These are phyloP conservation scores for Syrista parreyssii DNA, from an alignment of 2,888 invertebrate species.

Conservation along the genomic window DNA sequence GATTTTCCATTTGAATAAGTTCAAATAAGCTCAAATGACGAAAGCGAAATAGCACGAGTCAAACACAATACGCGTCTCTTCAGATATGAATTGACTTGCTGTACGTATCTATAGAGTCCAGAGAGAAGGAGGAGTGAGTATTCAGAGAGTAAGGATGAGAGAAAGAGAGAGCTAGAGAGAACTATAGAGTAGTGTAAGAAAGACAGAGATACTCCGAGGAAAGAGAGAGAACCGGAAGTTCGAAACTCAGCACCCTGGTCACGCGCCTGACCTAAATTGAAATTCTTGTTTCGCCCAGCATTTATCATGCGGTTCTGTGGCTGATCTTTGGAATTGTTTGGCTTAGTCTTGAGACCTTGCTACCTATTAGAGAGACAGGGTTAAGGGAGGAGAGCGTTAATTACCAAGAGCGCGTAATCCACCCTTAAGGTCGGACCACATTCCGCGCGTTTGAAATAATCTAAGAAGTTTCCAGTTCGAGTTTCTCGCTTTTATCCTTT, in stretches of 20 bases:
- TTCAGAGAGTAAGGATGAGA: neutral
- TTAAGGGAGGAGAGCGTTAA: conserved; percentile 13
- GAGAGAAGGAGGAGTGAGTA: neutral
- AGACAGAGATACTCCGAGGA: too few species aligned
- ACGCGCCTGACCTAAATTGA: conserved; percentile 54
- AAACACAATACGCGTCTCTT: conserved; percentile 8
- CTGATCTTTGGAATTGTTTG: conserved; percentile 26
- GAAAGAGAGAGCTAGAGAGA: neutral
- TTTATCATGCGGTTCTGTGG: conserved; percentile 42
- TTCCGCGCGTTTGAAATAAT: too few species aligned
- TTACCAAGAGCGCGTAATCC: neutral
- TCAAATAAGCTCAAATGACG: neutral
- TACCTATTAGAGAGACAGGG: conserved; percentile 1
- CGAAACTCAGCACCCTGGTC: conserved; percentile 36
- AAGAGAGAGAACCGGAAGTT: conserved; percentile 24
- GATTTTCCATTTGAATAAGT: conserved; percentile 2
- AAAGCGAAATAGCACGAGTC: neutral
- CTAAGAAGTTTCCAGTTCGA: too few species aligned
- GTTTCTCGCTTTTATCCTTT: too few species aligned
- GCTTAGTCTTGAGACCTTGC: conserved; percentile 17
- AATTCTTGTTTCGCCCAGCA: conserved; percentile 56
- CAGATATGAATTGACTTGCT: neutral
- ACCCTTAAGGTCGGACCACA: neutral
- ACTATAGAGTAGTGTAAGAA: neutral
- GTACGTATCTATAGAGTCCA: too few species aligned